phyloP scores from a whole-genome alignment of 2,888 invertebrate genomes.

The Thelaira solivaga region DNA sequence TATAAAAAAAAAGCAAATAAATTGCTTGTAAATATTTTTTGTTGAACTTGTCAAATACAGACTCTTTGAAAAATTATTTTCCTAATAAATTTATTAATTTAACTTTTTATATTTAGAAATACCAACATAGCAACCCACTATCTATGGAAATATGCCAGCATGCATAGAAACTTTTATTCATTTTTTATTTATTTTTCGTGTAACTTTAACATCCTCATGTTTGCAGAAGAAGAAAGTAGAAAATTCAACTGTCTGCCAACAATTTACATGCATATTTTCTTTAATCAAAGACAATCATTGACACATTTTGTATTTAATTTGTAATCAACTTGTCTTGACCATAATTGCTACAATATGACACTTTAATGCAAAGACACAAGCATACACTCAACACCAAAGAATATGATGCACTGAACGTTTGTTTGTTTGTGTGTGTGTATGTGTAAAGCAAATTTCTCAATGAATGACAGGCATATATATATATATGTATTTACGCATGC shows the following conservation, averaged over 20 bases:
- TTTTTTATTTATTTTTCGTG: neutral
- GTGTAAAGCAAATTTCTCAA: no score
- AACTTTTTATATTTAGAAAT: no score
- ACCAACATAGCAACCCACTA: no score
- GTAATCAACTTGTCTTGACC: conserved; percentile 62
- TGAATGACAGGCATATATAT: no score
- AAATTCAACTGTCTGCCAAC: conserved; percentile 8
- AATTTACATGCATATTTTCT: conserved; percentile 24
- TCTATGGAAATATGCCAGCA: no score
- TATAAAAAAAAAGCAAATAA: no score
- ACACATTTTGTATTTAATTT: conserved; percentile 61
- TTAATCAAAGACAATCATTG: conserved; percentile 56
- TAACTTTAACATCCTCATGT: neutral
- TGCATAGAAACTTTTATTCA: no score
- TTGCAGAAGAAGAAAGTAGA: neutral
- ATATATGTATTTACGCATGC: neutral
- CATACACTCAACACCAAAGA: conserved; percentile 16
- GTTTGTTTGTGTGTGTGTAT: no score
- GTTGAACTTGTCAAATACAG: no score
- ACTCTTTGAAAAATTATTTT: no score
- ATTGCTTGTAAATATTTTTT: no score
- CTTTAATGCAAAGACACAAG: conserved; percentile 51
- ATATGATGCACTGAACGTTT: neutral
- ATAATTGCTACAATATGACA: conserved; percentile 61
- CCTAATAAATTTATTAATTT: no score